A percentile compares a stretch with the other conserved stretches of the same genome.
Conservation (phyloP, 2,797 vertebrate genomes). For the Lycodopsis pacificus region DNA sequence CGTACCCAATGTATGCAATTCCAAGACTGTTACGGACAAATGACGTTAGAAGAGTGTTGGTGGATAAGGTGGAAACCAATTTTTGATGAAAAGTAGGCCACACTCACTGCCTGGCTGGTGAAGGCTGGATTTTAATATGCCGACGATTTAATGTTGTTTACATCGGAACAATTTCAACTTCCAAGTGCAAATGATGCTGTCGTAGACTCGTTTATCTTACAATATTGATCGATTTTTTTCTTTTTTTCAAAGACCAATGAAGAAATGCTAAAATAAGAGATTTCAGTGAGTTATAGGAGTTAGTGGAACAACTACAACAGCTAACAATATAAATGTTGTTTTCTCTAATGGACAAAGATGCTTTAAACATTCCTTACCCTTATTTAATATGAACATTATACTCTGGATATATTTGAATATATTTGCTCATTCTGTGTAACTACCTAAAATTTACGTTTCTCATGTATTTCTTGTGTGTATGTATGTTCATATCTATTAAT, state of each 20-base stretch:
- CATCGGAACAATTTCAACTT: background rate
- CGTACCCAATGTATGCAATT: too few species aligned
- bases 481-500: background rate
- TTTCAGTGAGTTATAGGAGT: background rate
- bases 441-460: background rate
- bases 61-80: background rate
- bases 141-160: background rate
- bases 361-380: background rate
- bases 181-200: background rate
- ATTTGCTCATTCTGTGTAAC: background rate
- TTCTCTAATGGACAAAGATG: too few species aligned
- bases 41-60: too few species aligned
- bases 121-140: too few species aligned
- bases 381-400: background rate
- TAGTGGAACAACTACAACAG: background rate
- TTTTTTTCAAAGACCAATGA: too few species aligned
- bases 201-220: too few species aligned
- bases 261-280: too few species aligned
- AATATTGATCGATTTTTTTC: too few species aligned
- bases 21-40: too few species aligned
- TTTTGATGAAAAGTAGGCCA: background rate
- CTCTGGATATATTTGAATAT: background rate
- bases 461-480: background rate
- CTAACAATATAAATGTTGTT: background rate
- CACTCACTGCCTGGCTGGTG: background rate